Conservation (phyloP, 2,797 vertebrate genomes). For the Thripadectes ignobilis region DNA sequence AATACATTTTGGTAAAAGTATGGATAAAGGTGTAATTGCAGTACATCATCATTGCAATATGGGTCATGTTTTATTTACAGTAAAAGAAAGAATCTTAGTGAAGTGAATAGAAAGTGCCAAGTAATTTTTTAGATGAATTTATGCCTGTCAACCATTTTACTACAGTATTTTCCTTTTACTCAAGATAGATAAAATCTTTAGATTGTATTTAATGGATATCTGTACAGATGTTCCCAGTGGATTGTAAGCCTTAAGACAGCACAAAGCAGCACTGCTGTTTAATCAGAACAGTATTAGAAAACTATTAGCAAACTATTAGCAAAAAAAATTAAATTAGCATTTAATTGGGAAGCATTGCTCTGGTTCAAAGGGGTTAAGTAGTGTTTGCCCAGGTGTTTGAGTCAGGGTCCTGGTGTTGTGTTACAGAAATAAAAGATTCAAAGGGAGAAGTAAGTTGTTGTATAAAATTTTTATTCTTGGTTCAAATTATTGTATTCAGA, state of each 20-base stretch:
- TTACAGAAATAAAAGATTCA: background rate
- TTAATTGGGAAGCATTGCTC: slow-evolving; percentile 8
- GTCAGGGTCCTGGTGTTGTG: background rate
- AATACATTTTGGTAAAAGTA: background rate
- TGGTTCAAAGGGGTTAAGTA: background rate
- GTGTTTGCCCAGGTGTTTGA: slow-evolving; percentile 1
- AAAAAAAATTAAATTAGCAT: no score
- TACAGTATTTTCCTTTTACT: background rate
- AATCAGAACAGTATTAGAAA: slow-evolving; percentile 34
- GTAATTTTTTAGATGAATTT: background rate
- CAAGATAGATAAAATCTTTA: background rate
- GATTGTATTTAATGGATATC: background rate
- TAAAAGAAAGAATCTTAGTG: background rate
- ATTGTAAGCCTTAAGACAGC: background rate
- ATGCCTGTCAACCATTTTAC: background rate
- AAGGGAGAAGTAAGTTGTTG: background rate
- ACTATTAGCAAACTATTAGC: no score
- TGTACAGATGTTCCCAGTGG: background rate
- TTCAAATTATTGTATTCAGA: background rate
- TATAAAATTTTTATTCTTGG: background rate
- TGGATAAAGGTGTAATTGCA: background rate
- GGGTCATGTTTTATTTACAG: background rate
- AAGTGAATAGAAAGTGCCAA: background rate
- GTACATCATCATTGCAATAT: background rate
- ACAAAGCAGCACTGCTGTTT: background rate